phyloP scores from a whole-genome alignment of 2,888 invertebrate genomes.

The Patella depressa region DNA sequence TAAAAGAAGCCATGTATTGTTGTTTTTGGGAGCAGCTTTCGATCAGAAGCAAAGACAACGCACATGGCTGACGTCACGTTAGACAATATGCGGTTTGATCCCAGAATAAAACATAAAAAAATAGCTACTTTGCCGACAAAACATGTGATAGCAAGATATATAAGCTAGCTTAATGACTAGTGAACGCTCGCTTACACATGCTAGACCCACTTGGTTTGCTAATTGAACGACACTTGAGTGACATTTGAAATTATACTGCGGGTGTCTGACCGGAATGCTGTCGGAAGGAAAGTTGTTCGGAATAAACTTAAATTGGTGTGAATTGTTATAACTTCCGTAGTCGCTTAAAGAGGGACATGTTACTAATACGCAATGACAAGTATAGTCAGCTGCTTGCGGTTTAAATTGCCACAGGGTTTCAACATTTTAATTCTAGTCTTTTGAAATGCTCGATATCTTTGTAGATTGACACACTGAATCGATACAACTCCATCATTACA shows the following conservation, averaged over 20 bases:
- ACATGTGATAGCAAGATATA: too few species aligned
- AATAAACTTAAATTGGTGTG: not conserved
- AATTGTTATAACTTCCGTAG: not conserved
- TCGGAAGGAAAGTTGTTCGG: not conserved
- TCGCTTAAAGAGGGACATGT: not conserved
- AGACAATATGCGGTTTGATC: too few species aligned
- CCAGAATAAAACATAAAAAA: too few species aligned
- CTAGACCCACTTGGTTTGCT: not conserved
- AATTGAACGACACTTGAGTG: conserved; percentile 7
- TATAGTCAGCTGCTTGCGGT: not conserved
- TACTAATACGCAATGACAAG: not conserved
- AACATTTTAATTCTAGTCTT: not conserved
- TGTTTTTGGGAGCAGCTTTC: too few species aligned
- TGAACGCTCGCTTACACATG: not conserved
- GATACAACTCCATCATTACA: too few species aligned
- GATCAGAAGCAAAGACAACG: too few species aligned
- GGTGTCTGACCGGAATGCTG: not conserved
- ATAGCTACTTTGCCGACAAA: too few species aligned
- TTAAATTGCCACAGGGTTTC: not conserved
- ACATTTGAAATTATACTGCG: not conserved
- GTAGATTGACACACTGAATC: too few species aligned
- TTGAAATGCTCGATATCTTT: too few species aligned
- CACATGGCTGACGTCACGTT: too few species aligned
- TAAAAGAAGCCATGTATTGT: too few species aligned
- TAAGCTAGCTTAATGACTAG: too few species aligned